phyloP scores from a whole-genome alignment of 1,140 invertebrate species.

The Lordiphosa clarofinis region DNA sequence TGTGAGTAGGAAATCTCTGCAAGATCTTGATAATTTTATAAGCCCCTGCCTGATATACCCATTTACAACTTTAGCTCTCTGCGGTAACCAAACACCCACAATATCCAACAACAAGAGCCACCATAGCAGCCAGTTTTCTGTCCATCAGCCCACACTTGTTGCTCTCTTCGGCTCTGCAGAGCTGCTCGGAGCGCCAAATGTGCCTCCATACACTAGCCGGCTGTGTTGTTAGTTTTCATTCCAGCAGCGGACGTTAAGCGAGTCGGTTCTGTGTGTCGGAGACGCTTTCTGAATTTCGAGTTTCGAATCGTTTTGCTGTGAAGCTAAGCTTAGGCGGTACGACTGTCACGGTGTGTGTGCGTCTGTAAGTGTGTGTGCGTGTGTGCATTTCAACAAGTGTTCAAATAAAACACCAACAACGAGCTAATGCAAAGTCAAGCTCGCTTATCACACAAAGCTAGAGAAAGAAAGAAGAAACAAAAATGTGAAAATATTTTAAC shows the following conservation, averaged over 20 bases:
- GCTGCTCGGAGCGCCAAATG: neutral
- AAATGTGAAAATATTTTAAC: constrained; percentile 1
- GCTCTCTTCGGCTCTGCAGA: constrained; percentile 2
- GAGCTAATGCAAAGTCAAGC: constrained; percentile 9
- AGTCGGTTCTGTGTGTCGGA: constrained; percentile 30
- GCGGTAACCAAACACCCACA: neutral
- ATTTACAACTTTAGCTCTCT: neutral
- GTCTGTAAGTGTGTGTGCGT: constrained; percentile 17
- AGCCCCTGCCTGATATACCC: neutral
- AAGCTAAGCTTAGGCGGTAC: constrained; percentile 21
- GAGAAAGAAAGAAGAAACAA: constrained; percentile 10
- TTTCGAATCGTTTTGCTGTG: constrained; percentile 19
- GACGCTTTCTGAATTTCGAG: constrained; percentile 25
- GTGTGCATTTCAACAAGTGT: constrained; percentile 45
- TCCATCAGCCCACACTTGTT: constrained; percentile 16
- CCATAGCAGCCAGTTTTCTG: constrained; percentile 14
- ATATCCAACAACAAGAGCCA: neutral
- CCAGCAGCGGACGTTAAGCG: constrained; percentile 33
- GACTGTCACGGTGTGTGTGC: constrained; percentile 8
- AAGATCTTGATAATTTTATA: no score
- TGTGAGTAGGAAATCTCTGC: no score
- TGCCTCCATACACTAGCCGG: no score
- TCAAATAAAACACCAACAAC: constrained; percentile 28
- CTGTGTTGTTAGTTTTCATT: constrained; percentile 22
- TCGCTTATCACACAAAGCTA: constrained; percentile 40